Percentiles rank a stretch among this genome's conserved stretches.
Evolutionary conservation across 2,113 vertebrate genomes (phyloP).

Genomic region (Columbina picui): DNA sequence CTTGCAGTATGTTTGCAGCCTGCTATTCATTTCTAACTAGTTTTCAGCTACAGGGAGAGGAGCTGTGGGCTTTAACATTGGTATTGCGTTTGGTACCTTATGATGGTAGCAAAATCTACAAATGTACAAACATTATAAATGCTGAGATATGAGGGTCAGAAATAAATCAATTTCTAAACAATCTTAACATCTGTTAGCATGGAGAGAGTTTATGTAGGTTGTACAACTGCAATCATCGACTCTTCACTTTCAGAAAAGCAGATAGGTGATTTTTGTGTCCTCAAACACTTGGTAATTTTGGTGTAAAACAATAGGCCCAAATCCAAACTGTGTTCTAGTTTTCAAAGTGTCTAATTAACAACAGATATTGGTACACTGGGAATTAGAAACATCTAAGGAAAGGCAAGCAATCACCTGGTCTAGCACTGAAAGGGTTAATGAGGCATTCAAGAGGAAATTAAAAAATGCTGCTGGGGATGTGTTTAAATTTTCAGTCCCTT

Average conservation of each 20-base stretch:
- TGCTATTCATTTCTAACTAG: not conserved
- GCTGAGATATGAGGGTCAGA: not conserved
- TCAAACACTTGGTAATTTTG: not conserved
- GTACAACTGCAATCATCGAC: not conserved
- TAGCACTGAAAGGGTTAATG: not conserved
- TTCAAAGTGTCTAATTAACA: not conserved
- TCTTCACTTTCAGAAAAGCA: not conserved
- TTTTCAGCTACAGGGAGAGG: not conserved
- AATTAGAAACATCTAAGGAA: not conserved
- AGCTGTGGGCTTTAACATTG: accelerated
- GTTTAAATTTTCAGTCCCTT: constrained; percentile 14
- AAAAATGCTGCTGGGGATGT: not conserved
- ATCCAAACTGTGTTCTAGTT: not conserved
- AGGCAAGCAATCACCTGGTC: not conserved
- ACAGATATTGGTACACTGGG: not conserved
- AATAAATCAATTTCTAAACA: not conserved
- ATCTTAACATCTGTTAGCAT: not conserved
- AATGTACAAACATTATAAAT: not conserved
- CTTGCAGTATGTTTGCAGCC: not conserved
- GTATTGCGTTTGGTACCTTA: not conserved
- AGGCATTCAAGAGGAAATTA: not conserved
- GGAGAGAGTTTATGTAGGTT: not conserved
- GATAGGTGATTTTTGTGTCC: not conserved
- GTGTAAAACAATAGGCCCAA: not conserved
- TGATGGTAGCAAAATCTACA: not conserved